Conservation (phyloP, 2,113 vertebrate genomes). For the Anarhynchus alexandrinus region DNA sequence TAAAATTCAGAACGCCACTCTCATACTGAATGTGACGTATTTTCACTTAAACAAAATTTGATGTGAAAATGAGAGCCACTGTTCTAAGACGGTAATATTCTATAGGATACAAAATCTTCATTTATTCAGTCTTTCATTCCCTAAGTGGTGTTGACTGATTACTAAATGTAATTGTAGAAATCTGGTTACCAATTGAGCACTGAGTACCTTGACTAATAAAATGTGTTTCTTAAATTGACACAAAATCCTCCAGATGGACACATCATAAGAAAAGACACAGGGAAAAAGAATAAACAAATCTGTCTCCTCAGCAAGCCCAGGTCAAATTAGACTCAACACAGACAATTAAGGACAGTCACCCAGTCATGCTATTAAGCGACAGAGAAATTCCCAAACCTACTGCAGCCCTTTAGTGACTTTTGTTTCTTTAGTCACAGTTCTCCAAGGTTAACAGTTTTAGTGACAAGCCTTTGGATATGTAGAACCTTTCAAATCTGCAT, state of each 20-base stretch:
- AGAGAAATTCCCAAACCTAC: not conserved
- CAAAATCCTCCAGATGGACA: not conserved
- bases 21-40: not conserved
- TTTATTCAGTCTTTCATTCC: not conserved
- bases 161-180: not conserved
- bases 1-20: not conserved
- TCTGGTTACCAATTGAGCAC: not conserved
- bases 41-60: not conserved
- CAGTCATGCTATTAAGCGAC: accelerated
- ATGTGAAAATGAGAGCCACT: not conserved
- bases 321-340: not conserved
- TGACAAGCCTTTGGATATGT: not conserved
- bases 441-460: not conserved
- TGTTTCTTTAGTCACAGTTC: not conserved
- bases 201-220: not conserved
- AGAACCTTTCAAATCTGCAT: not conserved
- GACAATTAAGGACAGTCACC: not conserved
- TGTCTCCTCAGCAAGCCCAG: not conserved
- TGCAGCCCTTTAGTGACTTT: not conserved
- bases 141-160: not conserved
- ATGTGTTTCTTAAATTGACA: not conserved
- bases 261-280: not conserved
- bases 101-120: not conserved
- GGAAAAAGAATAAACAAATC: not conserved
- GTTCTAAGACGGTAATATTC: not conserved